Evolutionary conservation across 1,140 invertebrate genomes (phyloP).

Genomic region (Rhysida immarginata): DNA sequence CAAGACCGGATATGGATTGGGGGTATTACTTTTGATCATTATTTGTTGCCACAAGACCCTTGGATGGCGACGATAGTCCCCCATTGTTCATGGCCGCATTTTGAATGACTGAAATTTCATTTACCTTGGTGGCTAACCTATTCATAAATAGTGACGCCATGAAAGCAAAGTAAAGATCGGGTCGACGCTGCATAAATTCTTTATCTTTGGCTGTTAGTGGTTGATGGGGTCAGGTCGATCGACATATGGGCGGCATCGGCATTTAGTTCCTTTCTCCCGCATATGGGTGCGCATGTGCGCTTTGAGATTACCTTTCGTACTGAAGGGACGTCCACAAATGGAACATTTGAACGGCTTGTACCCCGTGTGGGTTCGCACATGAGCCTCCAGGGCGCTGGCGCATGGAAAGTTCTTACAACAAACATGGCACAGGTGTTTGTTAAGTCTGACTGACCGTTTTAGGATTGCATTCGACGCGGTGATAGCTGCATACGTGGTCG

Average conservation of each 20-base stretch:
- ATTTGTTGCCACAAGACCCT: not conserved
- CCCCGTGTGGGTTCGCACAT: conserved; percentile 95
- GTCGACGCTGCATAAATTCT: conserved; percentile 65
- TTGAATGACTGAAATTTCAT: conserved; percentile 47
- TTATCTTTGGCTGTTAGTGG: conserved; percentile 52
- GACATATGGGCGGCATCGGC: conserved; percentile 84
- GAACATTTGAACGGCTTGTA: conserved; percentile 95
- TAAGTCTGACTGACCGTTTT: conserved; percentile 33
- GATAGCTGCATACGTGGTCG: not conserved
- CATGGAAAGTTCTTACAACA: conserved; percentile 97
- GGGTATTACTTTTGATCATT: conserved; percentile 16
- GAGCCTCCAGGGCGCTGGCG: conserved; percentile 88
- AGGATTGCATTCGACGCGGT: not conserved
- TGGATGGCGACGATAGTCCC: conserved; percentile 20
- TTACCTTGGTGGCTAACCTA: conserved; percentile 35
- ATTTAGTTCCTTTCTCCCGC: conserved; percentile 84
- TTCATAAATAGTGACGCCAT: conserved; percentile 27
- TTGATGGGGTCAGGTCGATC: conserved; percentile 62
- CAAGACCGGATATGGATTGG: conserved; percentile 11
- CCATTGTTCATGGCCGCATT: conserved; percentile 30
- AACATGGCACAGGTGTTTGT: conserved; percentile 88
- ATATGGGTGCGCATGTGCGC: conserved; percentile 96
- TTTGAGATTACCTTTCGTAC: conserved; percentile 96
- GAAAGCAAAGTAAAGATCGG: conserved; percentile 72
- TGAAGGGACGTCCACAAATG: conserved; percentile 89